Conservation (phyloP, 1,140 invertebrate genomes). For the Meloidogyne chitwoodi region DNA sequence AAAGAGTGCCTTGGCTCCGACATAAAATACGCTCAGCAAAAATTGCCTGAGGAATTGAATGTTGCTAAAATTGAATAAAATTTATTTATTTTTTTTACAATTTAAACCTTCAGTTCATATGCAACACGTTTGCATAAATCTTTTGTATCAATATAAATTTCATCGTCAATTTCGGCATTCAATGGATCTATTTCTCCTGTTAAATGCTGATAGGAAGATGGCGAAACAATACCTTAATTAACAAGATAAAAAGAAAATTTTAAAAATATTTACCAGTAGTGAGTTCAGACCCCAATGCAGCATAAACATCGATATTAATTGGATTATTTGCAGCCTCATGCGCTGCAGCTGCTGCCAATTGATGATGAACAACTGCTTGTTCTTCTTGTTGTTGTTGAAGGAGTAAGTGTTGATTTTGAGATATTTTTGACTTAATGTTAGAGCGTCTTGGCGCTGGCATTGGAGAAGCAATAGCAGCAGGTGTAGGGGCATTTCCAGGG, state of each 20-base stretch:
- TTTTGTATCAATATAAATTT: slow-evolving; percentile 60
- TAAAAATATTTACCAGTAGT: not conserved
- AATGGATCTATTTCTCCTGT: slow-evolving; percentile 50
- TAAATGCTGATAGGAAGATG: slow-evolving; percentile 47
- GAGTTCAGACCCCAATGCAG: not conserved
- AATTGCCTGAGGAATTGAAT: slow-evolving; percentile 60
- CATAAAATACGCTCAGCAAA: slow-evolving; percentile 59
- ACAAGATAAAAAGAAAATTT: slow-evolving; percentile 7
- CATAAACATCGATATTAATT: not conserved
- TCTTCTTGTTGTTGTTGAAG: not conserved
- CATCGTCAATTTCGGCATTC: slow-evolving; percentile 59
- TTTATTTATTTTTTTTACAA: not conserved
- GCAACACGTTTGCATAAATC: slow-evolving; percentile 59
- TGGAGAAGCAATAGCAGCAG: not conserved
- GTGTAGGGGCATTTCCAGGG: not conserved
- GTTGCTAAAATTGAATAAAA: slow-evolving; percentile 27
- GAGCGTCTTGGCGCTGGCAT: not conserved
- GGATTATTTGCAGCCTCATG: not conserved
- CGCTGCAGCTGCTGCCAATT: not conserved
- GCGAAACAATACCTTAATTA: slow-evolving; percentile 25
- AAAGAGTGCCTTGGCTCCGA: slow-evolving; percentile 59
- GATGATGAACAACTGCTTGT: not conserved
- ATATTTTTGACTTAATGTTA: not conserved
- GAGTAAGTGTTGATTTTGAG: not conserved
- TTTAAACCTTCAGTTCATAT: slow-evolving; percentile 51